Evolutionary conservation across 2,888 invertebrate species (phyloP), one percentile per base, ranked within the genome.

Genomic region (Poecilobothrus nobilitatus): DNA sequence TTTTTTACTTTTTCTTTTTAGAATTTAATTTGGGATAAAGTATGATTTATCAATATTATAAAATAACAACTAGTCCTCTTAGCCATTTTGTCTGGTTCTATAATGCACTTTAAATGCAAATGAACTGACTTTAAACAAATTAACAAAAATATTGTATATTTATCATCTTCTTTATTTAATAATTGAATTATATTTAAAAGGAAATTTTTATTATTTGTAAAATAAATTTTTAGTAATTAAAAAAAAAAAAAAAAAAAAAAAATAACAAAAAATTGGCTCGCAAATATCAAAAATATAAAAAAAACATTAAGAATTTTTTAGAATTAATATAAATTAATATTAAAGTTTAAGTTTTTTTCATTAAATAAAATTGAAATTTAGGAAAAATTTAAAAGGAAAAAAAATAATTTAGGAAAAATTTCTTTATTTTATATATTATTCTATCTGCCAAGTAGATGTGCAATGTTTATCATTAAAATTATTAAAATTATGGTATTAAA

Each of bases 401-500:
- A 53, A 12, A 53, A 53, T 12, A 1, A 18, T 53, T 53, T 53
- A 53, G 53, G 53, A 53, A 53, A 53, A 37, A 18, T 53, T 41
- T 41, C 18, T 53, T 12, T 53, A 53, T 53, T 53, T 41, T 41
- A 53, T 6, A 53, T 27, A 27, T 27, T 15, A 18, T 18, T 53
- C 53, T 53, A 53, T 53, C 53, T 53, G 53, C 53, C 53, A 53
- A 53, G 53, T 53, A 53, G 53, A 53, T 53, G 53, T 53, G 53
- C 53, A 53, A 53, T 53, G 53, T 53, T 53, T 53, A 53, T 53
- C 53, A 53, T 53, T 18, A 18, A n/a, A 53, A 53, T n/a, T 37
- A 27, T 4, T 4, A 27, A 27, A 27, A 27, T 4, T 53, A 18
- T 53, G 18, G 53, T 53, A 53, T 53, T 53, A 53, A 53, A 53